Evolutionary conservation across 2,113 vertebrate genomes (phyloP), one percentile per base, ranked within the genome.

Genomic region (Ranitomeya imitator): DNA sequence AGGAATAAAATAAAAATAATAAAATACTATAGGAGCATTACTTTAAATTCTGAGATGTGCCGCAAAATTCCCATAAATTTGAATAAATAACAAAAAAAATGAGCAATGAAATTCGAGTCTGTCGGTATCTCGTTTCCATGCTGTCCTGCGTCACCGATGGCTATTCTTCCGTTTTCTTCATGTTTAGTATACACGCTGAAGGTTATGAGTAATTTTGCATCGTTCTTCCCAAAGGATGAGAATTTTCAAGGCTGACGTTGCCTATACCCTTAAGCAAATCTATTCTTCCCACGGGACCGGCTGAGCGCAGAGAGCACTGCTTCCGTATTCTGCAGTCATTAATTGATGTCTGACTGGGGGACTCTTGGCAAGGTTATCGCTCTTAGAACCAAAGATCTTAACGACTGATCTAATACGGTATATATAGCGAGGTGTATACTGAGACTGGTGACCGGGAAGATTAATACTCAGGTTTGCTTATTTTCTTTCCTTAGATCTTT

Each of bases 291-390:
- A 74, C 0, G 79, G 86, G 86, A 88, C 55, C 5, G 15, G 79
- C 86, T 74, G 67, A 74, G 82, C 76, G 86, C 86, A 76, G 86
- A 82, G 86, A 88, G 59, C 15, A 5, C 67, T 83, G 67, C 65
- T 88, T 74, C 79, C 37, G 67, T 82, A 88, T 88, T 88, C 86
- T 86, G 85, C 85, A 61, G 59, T 88, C 86, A 88, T 83, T 88
- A 88, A 88, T 83, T 83, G 79, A 83, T 88, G 86, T 81, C 79
- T 45, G 79, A 76, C 79, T 52, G 80, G 73, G 69, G 63, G 67
- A 77, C 79, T 77, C 60, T 81, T 80, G 54, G 69, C 86, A 88
- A 88, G 86, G 86, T 88, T 80, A 83, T 73, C 77, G 55, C 37
- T 51, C 57, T 76, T 13, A 19, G 18, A 88, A 65, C 69, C 14